Base-by-base conservation (phyloP, 2,888 invertebrate species). In the Orchesella flavescens region DNA sequence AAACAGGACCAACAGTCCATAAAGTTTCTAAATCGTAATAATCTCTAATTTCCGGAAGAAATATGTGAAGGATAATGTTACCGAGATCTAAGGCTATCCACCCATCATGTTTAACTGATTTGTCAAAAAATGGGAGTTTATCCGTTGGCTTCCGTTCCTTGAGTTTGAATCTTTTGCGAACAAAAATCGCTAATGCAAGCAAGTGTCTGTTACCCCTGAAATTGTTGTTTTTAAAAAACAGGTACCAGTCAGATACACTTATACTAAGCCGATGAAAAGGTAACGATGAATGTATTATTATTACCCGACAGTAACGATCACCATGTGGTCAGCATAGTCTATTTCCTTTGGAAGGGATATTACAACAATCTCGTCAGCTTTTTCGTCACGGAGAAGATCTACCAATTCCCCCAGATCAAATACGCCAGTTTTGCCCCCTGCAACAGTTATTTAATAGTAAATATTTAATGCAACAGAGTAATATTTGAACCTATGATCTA, bases 61-160 rank as follows among this genome's bases (percentile, higher is more conserved):
- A 96, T 87, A 98, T 93, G 89, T 98, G 98, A 46, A 98, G 90
- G 4, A 95, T 95, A 89, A 98, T 97, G 89, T 97, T 98, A 85
- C 96, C 96, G 91, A 97, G 92, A 92, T 98, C 97, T 89, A 98
- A 89, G 21, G 97, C 97, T 90, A 96, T 93, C 97, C 97, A 98
- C 88, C 96, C 94, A 71, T 92, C 92, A 13, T 94, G 94, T 72
- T 92, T 91, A 89, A 93, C 92, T 12, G 55, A 59, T 24, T 96
- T 97, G 91, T 97, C 96, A 87, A 96, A 92, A 89, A 91, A 93
- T 0, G 97, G 95, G 88, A 95, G 91, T 21, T 90, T 87, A 89
- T 97, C 97, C 19, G 89, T 90, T 3, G n/a, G 0, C 84, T 91
- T 90, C 24, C 90, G 66, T 55, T 92, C 92, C 89, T 96, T 96